Evolutionary conservation across 2,113 vertebrate genomes (phyloP), one percentile per base, ranked within the genome.

Genomic region (Dascyllus trimaculatus): DNA sequence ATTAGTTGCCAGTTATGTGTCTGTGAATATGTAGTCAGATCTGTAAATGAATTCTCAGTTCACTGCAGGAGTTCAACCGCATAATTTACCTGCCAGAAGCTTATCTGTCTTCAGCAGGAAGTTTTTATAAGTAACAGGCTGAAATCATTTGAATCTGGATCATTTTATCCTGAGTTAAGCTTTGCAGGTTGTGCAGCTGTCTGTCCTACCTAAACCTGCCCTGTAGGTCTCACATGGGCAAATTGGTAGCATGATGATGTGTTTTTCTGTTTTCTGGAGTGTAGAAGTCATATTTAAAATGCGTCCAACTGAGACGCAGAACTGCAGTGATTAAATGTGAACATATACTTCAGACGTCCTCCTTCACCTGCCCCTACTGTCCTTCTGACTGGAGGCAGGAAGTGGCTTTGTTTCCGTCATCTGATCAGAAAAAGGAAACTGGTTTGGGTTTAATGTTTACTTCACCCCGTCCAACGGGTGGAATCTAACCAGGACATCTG

Each of bases 401-500:
- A 73, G 40, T 29, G 71, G 32, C 11, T 32, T 19, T 4, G 56
- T 54, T 69, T 71, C 56, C 10, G 7, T 79, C 32, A 32, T 53
- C 61, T 43, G 7, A 63, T 49, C 43, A 76, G 53, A 79, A 71
- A 70, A 58, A 73, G 81, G 84, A 81, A 81, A 29, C 35, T 3
- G 15, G 5, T 49, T 26, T 6, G 14, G 1, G n/a, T 60, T 77
- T 56, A 65, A 68, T 59, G 53, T 84, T 87, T 71, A 71, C 26
- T 71, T 68, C 29, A 19, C 49, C 24, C 51, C 0, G 25, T 11
- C 11, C 14, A 9, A 62, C 1, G 0, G 11, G 48, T 53, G 0
- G 0, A 68, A 80, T 79, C 75, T 68, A 38, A 85, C 13, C 46
- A 13, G 84, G 84, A 82, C 15, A 63, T 80, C 52, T 61, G 52